Evolutionary conservation across 1,140 invertebrate genomes (phyloP), one percentile per base, ranked within the genome.

Genomic region (Drosophila sucinea): DNA sequence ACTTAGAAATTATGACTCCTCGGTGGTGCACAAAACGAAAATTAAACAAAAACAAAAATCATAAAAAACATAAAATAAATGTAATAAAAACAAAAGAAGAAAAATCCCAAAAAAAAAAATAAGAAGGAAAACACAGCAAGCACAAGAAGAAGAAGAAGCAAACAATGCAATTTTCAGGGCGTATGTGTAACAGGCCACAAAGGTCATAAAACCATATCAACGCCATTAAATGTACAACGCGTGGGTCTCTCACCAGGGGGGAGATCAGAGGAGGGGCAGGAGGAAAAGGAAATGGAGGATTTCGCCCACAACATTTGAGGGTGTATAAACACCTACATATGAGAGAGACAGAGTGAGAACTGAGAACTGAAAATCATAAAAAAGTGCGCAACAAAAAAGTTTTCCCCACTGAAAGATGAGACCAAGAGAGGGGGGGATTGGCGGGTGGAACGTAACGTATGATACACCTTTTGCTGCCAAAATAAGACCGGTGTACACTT

Each of bases 181-280:
- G 86, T 85, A 81, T 85, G 86, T 90, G 84, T 83, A 90, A 84
- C 80, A 89, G 85, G 85, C 85, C 85, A 79, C 85, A 89, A 81
- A 90, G 85, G 85, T 90, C 85, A 89, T 89, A 89, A 89, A 89
- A 89, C 85, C 85, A 89, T 89, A 89, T 89, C 85, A 89, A 89
- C 85, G 85, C 81, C 85, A 89, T 89, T 89, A 89, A 89, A 89
- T 90, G 84, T 89, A 89, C 84, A 89, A 71, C 83, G 74, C 73
- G 85, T 73, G 77, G 84, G 80, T 73, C 40, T 17, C 66, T 32
- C 61, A 69, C 11, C 51, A 55, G 51, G 56, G 63, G 70, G 27
- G 73, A 56, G 44, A 51, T 25, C 44, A 27, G 44, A 27, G 23
- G 3, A 51, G 3, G n/a, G n/a, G n/a, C n/a, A n/a, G n/a, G 25